Base-by-base conservation (phyloP, 2,113 vertebrate genomes). In the Limnothrissa miodon region DNA sequence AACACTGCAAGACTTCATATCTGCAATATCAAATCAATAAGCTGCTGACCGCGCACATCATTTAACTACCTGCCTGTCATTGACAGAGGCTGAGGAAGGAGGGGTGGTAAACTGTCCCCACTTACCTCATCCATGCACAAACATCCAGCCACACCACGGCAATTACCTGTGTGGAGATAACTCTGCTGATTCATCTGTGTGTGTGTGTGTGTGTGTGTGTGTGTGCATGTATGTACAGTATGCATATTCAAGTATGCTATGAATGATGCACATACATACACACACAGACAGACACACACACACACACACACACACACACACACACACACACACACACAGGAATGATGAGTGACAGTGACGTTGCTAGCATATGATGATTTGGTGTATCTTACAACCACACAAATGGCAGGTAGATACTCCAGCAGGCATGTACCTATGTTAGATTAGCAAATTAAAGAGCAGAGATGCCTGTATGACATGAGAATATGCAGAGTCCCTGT, bases 21-120 rank as follows among this genome's bases (percentile, higher is more conserved):
- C 13, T 89, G 80, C 83, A 51, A 89, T 91, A 92, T 86, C 87
- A 87, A 91, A 91, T 93, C 90, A 89, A 90, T 91, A 90, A 84
- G 66, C 81, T 82, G 86, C 86, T 85, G 89, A 81, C 86, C 86
- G 87, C 88, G 83, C 62, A 89, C 85, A 82, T 90, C 91, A 90
- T 81, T 87, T 83, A 87, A 81, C 78, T 44, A 23, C 21, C 74
- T 88, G 81, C 78, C 59, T 82, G 83, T 42, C 88, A 83, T 39
- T 36, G 23, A 29, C 51, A 59, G 56, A 59, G 56, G 21, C 56
- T 59, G n/a, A 21, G 21, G 21, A 17, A 48, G 56, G 56, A 59
- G 56, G 56, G 23, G 21, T 21, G 4, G 56, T 0, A 9, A 1
- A 21, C 6, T 4, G n/a, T 45, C 45, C 56, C 6, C 48, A 48